Percentiles rank a stretch among this genome's conserved stretches.
Evolutionary conservation across 2,888 invertebrate genomes (phyloP).

Genomic region (Bimastos eiseni): DNA sequence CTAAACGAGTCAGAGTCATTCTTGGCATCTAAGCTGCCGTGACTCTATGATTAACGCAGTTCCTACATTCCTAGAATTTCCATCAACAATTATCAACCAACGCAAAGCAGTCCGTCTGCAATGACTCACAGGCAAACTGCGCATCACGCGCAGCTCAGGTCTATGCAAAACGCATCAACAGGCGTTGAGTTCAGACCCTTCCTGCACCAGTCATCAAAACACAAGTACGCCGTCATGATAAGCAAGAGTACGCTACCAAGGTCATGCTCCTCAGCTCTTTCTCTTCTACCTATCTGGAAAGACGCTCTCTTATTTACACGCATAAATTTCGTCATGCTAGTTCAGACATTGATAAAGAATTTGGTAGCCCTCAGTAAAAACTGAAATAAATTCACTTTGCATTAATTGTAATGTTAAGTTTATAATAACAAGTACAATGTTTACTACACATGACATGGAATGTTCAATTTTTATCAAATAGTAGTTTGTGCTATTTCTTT

Average conservation of each 20-base stretch:
- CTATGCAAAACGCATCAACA: not conserved
- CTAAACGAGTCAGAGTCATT: not conserved
- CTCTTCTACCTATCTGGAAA: not conserved
- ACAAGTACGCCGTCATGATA: not conserved
- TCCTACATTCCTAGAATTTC: slow-evolving; percentile 26
- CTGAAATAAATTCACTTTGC: not conserved
- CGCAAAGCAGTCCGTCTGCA: not conserved
- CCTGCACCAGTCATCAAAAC: not conserved
- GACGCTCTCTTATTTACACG: not conserved
- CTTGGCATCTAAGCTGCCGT: not conserved
- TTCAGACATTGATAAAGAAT: not conserved
- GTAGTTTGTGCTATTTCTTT: not conserved
- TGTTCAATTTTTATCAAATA: not conserved
- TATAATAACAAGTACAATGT: not conserved
- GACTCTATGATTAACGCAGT: not conserved
- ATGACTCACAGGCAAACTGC: not conserved
- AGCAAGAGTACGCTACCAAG: not conserved
- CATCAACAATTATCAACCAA: not conserved
- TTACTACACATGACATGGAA: not conserved
- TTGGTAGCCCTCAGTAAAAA: not conserved
- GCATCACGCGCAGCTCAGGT: not conserved
- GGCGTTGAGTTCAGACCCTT: not conserved
- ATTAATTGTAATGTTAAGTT: not conserved
- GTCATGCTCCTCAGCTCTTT: not conserved
- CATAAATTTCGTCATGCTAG: not conserved